A percentile compares a stretch with the other conserved stretches of the same genome.
These are phyloP conservation scores for Gisinianus flammeolus DNA, from an alignment of 2,888 invertebrate species.

Conservation along the genomic window DNA sequence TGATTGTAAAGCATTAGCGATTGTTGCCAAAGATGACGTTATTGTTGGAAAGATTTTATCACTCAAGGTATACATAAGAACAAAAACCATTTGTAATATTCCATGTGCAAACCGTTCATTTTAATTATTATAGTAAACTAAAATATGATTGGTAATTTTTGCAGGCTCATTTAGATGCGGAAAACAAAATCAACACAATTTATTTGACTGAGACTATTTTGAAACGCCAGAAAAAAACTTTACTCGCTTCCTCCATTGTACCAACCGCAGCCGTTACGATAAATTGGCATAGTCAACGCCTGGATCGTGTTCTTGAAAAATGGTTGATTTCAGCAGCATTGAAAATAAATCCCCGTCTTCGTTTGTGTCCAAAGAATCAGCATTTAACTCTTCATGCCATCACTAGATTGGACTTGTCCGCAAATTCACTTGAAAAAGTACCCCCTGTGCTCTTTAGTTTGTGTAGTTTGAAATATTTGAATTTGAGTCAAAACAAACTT, in stretches of 20 bases:
- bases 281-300: slow-evolving; percentile 86
- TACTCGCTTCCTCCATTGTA: slow-evolving; percentile 52
- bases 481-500: slow-evolving; percentile 87
- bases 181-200: slow-evolving; percentile 84
- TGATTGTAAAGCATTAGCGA: slow-evolving; percentile 81
- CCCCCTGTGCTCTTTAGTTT: slow-evolving; percentile 84
- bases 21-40: slow-evolving; percentile 74
- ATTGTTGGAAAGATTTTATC: slow-evolving; percentile 82
- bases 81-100: no score
- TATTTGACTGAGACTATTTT: slow-evolving; percentile 51
- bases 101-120: no score
- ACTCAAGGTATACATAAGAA: slow-evolving; percentile 62
- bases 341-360: slow-evolving; percentile 81
- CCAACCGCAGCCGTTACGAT: slow-evolving; percentile 64
- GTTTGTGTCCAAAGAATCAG: slow-evolving; percentile 71
- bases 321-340: slow-evolving; percentile 86
- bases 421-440: slow-evolving; percentile 79
- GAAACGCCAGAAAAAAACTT: slow-evolving; percentile 52
- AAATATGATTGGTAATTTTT: no score
- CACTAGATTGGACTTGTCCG: slow-evolving; percentile 90
- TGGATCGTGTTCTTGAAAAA: slow-evolving; percentile 73
- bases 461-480: slow-evolving; percentile 80
- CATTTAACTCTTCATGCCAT: slow-evolving; percentile 84
- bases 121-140: no score
- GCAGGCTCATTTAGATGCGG: slow-evolving; percentile 82